Base-by-base conservation (phyloP, 2,797 vertebrate species). In the Anas bernieri region DNA sequence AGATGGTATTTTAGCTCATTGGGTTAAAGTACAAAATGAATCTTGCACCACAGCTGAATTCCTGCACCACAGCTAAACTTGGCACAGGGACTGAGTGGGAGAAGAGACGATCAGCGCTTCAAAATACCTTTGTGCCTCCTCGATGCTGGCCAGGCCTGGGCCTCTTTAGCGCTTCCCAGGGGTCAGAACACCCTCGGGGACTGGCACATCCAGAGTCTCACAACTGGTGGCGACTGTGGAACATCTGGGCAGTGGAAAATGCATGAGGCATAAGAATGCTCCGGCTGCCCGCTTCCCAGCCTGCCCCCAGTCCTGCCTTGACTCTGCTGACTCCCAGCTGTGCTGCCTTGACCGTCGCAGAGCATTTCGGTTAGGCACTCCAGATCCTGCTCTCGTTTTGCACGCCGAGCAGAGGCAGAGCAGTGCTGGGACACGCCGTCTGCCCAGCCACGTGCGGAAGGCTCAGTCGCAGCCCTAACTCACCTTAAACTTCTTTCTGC, bases 71-170 rank as follows among this genome's bases (percentile, higher is more conserved):
- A 74, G 90, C 83, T 67, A 72, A 91, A 48, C 77, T 95, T 96
- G 94, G 94, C 94, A 77, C 28, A 12, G 80, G 41, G 41, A 35
- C 45, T 0, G 1, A 88, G 67, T 58, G 85, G 85, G 83, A 90
- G 74, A 92, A 75, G 56, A 92, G 66, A 67, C 3, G 37, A 93
- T 83, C 73, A 61, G 85, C 56, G 15, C 90, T 92, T 43, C 61
- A 58, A 84, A 96, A 95, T 95, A 97, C 95, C 95, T 96, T 90
- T 95, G 90, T 96, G 88, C 46, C 81, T 96, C 62, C 88, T 88
- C 56, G 13, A 54, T 83, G 86, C 68, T 2, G 45, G 83, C 86
- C 87, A 88, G 84, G 90, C 94, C 96, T 96, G 85, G 92, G 75
- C 64, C 91, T 93, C 86, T 93, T 96, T 94, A 92, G 64, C 28